phyloP scores from a whole-genome alignment of 1,140 invertebrate species.

The Chymomyza costata region DNA sequence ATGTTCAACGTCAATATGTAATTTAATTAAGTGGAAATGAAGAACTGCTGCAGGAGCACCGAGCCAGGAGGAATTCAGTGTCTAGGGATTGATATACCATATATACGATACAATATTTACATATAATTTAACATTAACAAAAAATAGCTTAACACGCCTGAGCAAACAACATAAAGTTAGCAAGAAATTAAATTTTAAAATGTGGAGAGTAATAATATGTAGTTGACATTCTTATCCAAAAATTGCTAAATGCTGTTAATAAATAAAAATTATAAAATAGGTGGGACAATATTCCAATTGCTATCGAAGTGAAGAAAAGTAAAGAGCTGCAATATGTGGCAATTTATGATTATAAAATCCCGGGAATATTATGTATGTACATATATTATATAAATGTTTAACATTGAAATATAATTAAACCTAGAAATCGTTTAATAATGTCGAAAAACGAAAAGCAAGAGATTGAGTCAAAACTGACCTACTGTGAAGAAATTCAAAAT shows the following conservation, averaged over 20 bases:
- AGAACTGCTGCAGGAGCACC: too few species aligned
- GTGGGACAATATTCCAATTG: constrained; percentile 39
- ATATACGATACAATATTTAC: too few species aligned
- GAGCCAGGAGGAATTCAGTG: too few species aligned
- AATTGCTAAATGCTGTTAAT: constrained; percentile 41
- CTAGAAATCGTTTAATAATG: too few species aligned
- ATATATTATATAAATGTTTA: constrained; percentile 70
- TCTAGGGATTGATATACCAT: too few species aligned
- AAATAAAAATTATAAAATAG: constrained; percentile 14
- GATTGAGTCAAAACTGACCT: constrained; percentile 10
- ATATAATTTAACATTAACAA: too few species aligned
- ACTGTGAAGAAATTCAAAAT: constrained; percentile 17
- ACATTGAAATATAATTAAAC: constrained; percentile 58
- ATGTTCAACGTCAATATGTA: constrained; percentile 27
- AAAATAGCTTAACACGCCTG: too few species aligned
- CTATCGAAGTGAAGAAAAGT: too few species aligned
- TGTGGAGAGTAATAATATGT: constrained; percentile 42
- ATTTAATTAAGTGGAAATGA: too few species aligned
- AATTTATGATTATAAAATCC: too few species aligned
- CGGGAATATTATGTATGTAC: constrained; percentile 50
- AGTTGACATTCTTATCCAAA: constrained; percentile 46
- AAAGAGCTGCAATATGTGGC: too few species aligned
- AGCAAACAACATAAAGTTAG: constrained; percentile 40
- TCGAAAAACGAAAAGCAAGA: constrained; percentile 19
- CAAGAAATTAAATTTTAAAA: constrained; percentile 61